Evolutionary conservation across 2,888 invertebrate genomes (phyloP).

Genomic region (Branchellion lobata): DNA sequence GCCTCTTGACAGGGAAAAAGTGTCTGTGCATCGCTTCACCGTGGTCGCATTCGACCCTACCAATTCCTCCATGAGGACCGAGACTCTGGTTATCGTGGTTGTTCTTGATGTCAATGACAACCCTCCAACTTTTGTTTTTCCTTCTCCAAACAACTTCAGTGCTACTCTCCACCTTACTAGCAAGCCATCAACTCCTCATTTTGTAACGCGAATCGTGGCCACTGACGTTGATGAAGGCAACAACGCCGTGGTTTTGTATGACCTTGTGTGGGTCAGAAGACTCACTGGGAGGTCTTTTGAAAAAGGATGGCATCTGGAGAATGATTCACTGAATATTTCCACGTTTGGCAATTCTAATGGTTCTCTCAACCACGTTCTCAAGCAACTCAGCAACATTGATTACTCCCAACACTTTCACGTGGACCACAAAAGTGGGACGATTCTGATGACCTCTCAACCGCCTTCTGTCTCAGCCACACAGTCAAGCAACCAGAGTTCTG

Average conservation of each 20-base stretch:
- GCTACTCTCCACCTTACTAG: neutral
- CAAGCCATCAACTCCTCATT: slow-evolving; percentile 11
- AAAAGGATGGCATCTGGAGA: neutral
- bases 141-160: slow-evolving; percentile 48
- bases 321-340: neutral
- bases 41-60: slow-evolving; percentile 43
- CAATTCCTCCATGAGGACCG: slow-evolving; percentile 38
- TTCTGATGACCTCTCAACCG: slow-evolving; percentile 8
- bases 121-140: slow-evolving; percentile 50
- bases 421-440: slow-evolving; percentile 31
- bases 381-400: neutral
- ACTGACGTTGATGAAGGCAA: slow-evolving; percentile 39
- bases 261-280: slow-evolving; percentile 23
- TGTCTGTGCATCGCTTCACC: slow-evolving; percentile 44
- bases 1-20: slow-evolving; percentile 47
- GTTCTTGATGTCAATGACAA: slow-evolving; percentile 52
- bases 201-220: slow-evolving; percentile 23
- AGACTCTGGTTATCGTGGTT: slow-evolving; percentile 49
- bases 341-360: neutral
- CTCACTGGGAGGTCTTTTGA: neutral
- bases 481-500: neutral
- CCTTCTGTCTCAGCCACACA: neutral
- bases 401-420: slow-evolving; percentile 20
- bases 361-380: neutral
- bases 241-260: slow-evolving; percentile 35